Evolutionary conservation across 2,797 vertebrate species (phyloP).

Genomic region (Poecilia velifera): DNA sequence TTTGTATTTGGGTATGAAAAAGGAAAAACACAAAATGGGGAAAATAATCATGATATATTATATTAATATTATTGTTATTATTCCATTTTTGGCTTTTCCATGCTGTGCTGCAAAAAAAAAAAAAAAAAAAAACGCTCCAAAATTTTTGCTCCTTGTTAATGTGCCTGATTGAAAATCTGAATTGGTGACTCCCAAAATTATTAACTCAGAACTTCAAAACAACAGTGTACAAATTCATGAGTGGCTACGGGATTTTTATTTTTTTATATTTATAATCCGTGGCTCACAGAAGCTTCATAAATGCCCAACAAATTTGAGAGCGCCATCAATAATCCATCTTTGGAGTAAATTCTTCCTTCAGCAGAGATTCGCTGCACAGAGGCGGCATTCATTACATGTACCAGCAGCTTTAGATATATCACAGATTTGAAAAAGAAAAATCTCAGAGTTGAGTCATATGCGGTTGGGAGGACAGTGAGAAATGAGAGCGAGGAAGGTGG

Average conservation of each 20-base stretch:
- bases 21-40: no score
- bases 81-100: background rate
- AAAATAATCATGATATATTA: no score
- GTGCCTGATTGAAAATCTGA: background rate
- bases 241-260: background rate
- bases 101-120: background rate
- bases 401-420: slow-evolving; percentile 17
- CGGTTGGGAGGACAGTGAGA: slow-evolving; percentile 55
- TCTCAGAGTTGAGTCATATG: slow-evolving; percentile 19
- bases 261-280: background rate
- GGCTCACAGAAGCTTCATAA: slow-evolving; percentile 1
- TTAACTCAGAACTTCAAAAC: background rate
- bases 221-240: background rate
- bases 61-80: no score
- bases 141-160: background rate
- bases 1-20: background rate
- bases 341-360: background rate
- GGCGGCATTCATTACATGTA: slow-evolving; percentile 9
- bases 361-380: background rate
- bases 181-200: background rate
- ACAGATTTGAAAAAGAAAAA: slow-evolving; percentile 9
- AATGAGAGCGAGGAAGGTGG: slow-evolving; percentile 28
- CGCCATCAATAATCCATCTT: slow-evolving; percentile 2
- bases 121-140: no score
- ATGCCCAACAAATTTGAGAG: background rate